Base-by-base conservation (phyloP, 2,113 vertebrate species). In the Caretta caretta region DNA sequence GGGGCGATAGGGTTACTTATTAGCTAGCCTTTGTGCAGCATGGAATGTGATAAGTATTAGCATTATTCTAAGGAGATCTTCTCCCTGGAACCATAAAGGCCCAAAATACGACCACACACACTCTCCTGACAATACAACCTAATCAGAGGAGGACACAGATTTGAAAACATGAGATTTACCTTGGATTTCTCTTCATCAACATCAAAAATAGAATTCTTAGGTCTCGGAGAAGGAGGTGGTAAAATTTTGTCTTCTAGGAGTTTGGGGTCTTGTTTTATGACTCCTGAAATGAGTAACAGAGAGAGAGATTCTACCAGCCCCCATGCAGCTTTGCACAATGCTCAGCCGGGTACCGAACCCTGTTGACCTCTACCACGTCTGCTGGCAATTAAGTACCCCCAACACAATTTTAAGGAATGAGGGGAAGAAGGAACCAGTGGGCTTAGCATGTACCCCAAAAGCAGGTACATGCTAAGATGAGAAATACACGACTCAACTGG, bases 201-300 rank as follows among this genome's bases (percentile, higher is more conserved):
- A 96, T 99, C 99, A 96, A 99, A 99, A 90, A 99, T 98, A 24
- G 99, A 99, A 46, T 98, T 98, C 80, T 97, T 97, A 75, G 97
- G 93, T 98, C 99, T 98, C 1, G 99, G 99, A 54, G 98, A 98
- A 51, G 98, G 99, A 9, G 99, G 99, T 17, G 98, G 98, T 96
- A 99, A 98, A 93, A 99, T 98, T 57, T 98, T 97, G 24, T 98
- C 98, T 94, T 98, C 96, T 17, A 98, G 98, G 10, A 99, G 88
- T 92, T 98, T 98, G 29, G 99, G 99, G 83, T 99, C 99, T 94
- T 99, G 98, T 92, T 99, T 99, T 82, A 99, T 98, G 76, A 99
- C 98, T n/a, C 99, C 99, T 99, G 91, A 69, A 97, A 97, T 3
- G 85, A 7, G 38, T 24, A 84, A 93, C 14, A 62, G 17, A 51